Evolutionary conservation across 2,888 invertebrate genomes (phyloP), one percentile per base, ranked within the genome.

Genomic region (Yponomeuta plumbellus): DNA sequence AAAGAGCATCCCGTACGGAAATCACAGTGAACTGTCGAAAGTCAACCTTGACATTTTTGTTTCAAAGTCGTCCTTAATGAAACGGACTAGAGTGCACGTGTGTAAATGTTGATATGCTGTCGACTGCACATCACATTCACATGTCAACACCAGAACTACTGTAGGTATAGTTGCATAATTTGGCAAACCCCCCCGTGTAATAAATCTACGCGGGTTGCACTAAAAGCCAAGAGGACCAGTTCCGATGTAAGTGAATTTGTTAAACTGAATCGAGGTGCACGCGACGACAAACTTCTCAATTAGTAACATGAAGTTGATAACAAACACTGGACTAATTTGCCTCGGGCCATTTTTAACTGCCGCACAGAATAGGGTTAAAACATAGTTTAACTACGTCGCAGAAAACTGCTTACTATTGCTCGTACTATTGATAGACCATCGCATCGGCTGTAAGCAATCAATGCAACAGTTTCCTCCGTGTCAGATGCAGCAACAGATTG

Each of bases 181-280:
- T 34, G 34, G 34, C 34, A 34, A 34, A 34, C 8, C 34, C 34
- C 34, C 34, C 34, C 8, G 34, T 34, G 34, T 34, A 34, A 34
- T 34, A 34, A 34, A 34, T 34, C 34, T 34, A 52, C 3, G 1
- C 44, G 44, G 44, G 13, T 17, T 52, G 44, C 44, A 62, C 62
- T 62, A 20, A 62, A 62, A 62, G 39, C n/a, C 17, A 34, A 34
- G 39, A n/a, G 57, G 65, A 40, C 20, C 34, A 23, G 39, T 57
- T 66, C 59, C 40, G 40, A 59, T 59, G 61, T 66, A 22, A 21
- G 40, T 61, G 40, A 66, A 59, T 66, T 66, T 59, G 66, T 59
- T 66, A 40, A 61, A 61, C 59, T 34, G 58, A 39, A 39, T 66
- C 40, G 59, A 21, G 66, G 57, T 57, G 61, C 13, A n/a, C 52